Conservation (phyloP, 1,140 invertebrate species). For the Drosophila erecta region DNA sequence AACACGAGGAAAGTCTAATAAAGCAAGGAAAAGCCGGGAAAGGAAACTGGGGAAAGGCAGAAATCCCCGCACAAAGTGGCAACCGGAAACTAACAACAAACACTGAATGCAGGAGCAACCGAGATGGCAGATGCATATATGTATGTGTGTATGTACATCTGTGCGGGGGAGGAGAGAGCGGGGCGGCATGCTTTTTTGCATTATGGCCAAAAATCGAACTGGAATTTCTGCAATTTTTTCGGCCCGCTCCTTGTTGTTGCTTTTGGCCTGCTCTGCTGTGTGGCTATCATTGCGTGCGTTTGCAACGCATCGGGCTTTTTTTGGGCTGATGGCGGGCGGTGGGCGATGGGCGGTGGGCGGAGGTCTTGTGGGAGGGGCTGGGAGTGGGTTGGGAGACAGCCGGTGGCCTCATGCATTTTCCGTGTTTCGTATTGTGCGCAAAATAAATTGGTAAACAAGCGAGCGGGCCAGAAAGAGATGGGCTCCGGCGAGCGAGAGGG, state of each 20-base stretch:
- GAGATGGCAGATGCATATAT: conserved; percentile 8
- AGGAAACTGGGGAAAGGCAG: conserved; percentile 32
- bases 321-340: conserved; percentile 13
- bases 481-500: conserved; percentile 3
- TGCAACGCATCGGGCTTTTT: conserved; percentile 30
- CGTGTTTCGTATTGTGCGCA: conserved; percentile 81
- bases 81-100: conserved; percentile 59
- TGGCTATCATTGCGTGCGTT: conserved; percentile 69
- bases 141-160: neutral
- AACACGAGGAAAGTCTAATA: conserved; percentile 5
- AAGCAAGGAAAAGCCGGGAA: conserved; percentile 21
- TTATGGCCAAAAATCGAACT: conserved; percentile 81
- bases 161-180: neutral
- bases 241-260: conserved; percentile 14
- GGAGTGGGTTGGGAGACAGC: neutral
- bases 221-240: conserved; percentile 64
- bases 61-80: conserved; percentile 73
- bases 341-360: conserved; percentile 27
- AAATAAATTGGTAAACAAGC: conserved; percentile 82
- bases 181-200: conserved; percentile 42
- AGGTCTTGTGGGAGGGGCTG: conserved; percentile 9
- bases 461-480: conserved; percentile 52
- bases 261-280: conserved; percentile 42
- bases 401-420: conserved; percentile 70
- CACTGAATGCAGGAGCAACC: conserved; percentile 16